A percentile compares a stretch with the other conserved stretches of the same genome.
These are phyloP conservation scores for Ruditapes philippinarum DNA, from an alignment of 1,140 invertebrate species.

Conservation along the genomic window DNA sequence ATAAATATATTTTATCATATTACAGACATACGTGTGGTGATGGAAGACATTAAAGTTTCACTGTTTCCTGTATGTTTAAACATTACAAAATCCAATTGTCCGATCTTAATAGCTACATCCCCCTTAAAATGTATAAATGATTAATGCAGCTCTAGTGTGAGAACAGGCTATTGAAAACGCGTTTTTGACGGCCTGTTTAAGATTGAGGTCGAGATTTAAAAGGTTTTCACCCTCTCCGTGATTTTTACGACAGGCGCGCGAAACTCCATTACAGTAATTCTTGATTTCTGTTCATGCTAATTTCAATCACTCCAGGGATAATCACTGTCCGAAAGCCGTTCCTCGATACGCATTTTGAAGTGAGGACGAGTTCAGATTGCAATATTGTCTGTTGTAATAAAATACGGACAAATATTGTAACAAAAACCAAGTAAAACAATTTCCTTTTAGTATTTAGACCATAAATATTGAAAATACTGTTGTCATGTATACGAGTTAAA, in stretches of 20 bases:
- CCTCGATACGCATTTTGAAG: not conserved
- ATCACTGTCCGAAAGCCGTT: not conserved
- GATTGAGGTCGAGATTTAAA: conserved; percentile 33
- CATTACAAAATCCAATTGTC: conserved; percentile 25
- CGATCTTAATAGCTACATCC: not conserved
- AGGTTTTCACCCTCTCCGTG: conserved; percentile 44
- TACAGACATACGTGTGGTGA: not conserved
- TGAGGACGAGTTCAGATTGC: not conserved
- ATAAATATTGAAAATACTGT: no score
- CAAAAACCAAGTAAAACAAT: no score
- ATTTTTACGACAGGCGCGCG: conserved; percentile 32
- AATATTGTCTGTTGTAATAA: no score
- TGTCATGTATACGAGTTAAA: no score
- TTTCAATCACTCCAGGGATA: conserved; percentile 23
- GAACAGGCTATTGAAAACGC: conserved; percentile 1
- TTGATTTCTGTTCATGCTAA: conserved; percentile 40
- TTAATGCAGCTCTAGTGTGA: not conserved
- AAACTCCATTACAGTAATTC: conserved; percentile 39
- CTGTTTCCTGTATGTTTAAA: not conserved
- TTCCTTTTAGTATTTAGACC: no score
- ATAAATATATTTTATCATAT: conserved; percentile 24
- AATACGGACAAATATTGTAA: no score
- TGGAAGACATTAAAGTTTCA: not conserved
- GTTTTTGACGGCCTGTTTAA: not conserved
- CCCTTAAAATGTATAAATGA: conserved; percentile 10